Base-by-base conservation (phyloP, 1,140 invertebrate species). In the Tetramorium parvispinum region DNA sequence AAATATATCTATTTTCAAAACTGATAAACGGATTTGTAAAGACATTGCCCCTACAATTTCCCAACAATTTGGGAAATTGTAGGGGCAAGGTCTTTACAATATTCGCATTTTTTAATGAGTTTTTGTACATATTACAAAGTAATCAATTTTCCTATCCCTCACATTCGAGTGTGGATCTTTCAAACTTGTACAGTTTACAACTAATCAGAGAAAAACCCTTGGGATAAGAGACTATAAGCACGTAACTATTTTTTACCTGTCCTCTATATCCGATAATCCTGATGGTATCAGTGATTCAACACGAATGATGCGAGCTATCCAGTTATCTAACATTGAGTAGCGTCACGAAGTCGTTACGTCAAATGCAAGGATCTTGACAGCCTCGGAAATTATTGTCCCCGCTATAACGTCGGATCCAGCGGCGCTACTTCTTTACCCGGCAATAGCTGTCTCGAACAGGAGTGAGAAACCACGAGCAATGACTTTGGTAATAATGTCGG, bases 401-500 rank as follows among this genome's bases (percentile, higher is more conserved):
- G 32, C 46, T 13, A 6, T 81, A 70, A 81, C 8, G 51, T 82
- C 51, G 37, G 37, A 57, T 57, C 10, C 24, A 71, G 46, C 16
- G 65, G 37, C n/a, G 65, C 51, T 55, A 71, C 37, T 82, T 82
- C 51, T 82, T 82, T 32, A 82, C 5, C 40, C 37, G 37, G 66
- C 79, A 73, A 82, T 82, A 82, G 24, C 66, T 73, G 79, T 73
- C 51, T 73, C 40, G 16, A 46, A 18, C 78, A 71, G 24, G 16
- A 71, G 18, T 71, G 24, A 82, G 43, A 24, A 43, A 37, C 49
- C 65, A 27, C 78, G 37, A 55, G 51, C 79, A 59, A 73, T 73
- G 53, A 73, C 68, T 83, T 83, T 49, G 79, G 24, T 83, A 75
- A 75, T 83, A 83, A 83, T 82, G 79, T 82, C 68, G 27, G 21